Conservation (phyloP, 1,140 invertebrate genomes). For the Drosophila setifemur region DNA sequence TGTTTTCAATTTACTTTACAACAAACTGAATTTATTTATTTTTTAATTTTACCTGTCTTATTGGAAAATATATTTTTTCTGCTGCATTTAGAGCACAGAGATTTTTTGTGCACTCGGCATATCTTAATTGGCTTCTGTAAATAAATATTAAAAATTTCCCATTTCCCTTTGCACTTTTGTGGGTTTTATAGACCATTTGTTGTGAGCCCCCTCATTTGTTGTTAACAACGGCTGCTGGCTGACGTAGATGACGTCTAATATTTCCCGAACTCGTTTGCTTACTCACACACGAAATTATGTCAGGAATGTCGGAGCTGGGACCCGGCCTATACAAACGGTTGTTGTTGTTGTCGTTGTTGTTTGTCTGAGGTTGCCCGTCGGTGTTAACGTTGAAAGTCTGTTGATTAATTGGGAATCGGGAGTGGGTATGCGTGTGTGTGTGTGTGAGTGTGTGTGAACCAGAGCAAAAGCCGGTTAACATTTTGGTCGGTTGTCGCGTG, state of each 20-base stretch:
- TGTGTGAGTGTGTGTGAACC: neutral
- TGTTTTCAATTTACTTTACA: too few relatives aligned
- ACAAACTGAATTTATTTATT: too few relatives aligned
- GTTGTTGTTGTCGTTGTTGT: constrained; percentile 31
- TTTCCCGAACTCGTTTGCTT: constrained; percentile 77
- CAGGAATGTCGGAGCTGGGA: constrained; percentile 74
- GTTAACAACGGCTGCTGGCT: constrained; percentile 34
- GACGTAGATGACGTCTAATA: constrained; percentile 72
- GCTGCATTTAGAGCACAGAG: too few relatives aligned
- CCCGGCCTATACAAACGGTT: constrained; percentile 8
- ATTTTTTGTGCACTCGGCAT: too few relatives aligned
- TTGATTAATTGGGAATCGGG: constrained; percentile 53
- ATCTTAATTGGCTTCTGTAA: constrained; percentile 29
- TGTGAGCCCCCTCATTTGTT: constrained; percentile 18
- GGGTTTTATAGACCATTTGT: constrained; percentile 19
- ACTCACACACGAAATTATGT: constrained; percentile 77
- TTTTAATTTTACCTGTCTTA: too few relatives aligned
- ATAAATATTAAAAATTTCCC: constrained; percentile 50
- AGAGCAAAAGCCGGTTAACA: constrained; percentile 65
- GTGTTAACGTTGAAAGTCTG: constrained; percentile 44
- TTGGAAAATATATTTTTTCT: too few relatives aligned
- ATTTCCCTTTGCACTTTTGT: constrained; percentile 25
- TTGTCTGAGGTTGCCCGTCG: constrained; percentile 6
- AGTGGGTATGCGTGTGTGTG: constrained; percentile 2
- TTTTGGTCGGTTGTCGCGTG: constrained; percentile 52